Base-by-base conservation (phyloP, 2,113 vertebrate genomes). In the Erythrocercus mccallii region DNA sequence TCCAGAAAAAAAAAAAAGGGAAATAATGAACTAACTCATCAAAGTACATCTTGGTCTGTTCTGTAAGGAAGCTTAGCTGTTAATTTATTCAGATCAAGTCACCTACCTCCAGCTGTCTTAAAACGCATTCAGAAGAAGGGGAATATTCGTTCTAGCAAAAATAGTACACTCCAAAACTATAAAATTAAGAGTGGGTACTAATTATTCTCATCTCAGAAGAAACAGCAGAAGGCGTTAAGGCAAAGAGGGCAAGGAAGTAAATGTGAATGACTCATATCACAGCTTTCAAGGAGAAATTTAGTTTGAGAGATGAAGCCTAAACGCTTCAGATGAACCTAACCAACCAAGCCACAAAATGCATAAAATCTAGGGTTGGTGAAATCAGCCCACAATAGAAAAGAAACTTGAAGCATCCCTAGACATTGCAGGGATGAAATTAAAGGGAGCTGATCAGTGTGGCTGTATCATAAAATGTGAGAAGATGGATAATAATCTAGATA, bases 141-240 rank as follows among this genome's bases (percentile, higher is more conserved):
- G 33, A 64, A n/a, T 73, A 85, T 45, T 82, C 37, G 51, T 79
- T 94, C 65, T 69, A 65, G 60, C 57, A 92, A 88, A 82, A 85
- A 86, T 15, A 92, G 50, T 69, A 35, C n/a, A 15, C n/a, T 77
- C 72, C 31, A 71, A 96, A 89, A 56, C 51, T 28, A 58, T 44
- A 69, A 91, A 87, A 56, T 86, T 82, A 76, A 40, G 56, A 71
- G 44, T 74, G 24, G 21, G 88, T 90, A 42, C 56, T 96, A 93
- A 92, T 94, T 95, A 96, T 77, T 84, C 23, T 77, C 54, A 73
- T 76, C 42, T 82, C 4, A 82, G 85, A 84, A 93, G 72, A 68
- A 66, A 69, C 60, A 88, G 38, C 6, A 86, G 70, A 80, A 92
- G 56, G 56, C 12, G 6, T 60, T 92, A 79, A 85, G 88, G 81